These are phyloP conservation scores for Micronycteris hirsuta DNA, from an alignment of 2,113 vertebrate species.

Conservation along the genomic window DNA sequence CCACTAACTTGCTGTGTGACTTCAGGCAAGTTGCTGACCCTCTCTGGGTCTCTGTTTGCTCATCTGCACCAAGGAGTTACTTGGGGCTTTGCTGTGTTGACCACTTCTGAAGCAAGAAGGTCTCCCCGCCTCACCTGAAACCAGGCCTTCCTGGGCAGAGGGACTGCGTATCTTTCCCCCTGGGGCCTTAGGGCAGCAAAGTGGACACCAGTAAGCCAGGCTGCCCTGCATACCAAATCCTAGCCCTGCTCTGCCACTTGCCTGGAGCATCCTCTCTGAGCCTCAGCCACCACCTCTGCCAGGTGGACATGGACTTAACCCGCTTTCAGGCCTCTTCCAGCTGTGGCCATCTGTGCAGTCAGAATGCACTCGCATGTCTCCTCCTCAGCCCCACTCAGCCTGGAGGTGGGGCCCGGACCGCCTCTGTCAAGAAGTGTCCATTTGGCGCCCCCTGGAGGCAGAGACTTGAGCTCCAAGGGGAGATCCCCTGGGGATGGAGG, in stretches of 20 bases:
- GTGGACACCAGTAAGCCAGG: not conserved
- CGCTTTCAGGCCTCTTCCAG: not conserved
- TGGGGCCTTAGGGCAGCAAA: not conserved
- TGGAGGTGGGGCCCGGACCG: not conserved
- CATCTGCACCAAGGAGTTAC: not conserved
- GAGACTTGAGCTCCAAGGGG: not conserved
- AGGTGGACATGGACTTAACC: not conserved
- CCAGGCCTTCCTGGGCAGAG: not conserved
- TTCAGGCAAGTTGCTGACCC: not conserved
- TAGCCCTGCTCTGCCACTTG: not conserved
- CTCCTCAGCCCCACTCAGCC: not conserved
- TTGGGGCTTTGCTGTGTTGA: not conserved
- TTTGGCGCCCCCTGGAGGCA: constrained; percentile 65
- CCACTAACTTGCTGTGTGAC: not conserved
- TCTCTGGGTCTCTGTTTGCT: constrained; percentile 25
- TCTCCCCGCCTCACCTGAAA: not conserved
- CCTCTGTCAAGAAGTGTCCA: constrained; percentile 4
- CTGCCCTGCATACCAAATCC: not conserved
- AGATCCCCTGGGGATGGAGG: not conserved
- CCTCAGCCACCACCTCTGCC: not conserved
- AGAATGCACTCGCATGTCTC: not conserved
- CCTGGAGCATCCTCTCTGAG: not conserved
- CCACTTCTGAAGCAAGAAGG: not conserved
- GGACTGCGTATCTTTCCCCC: not conserved
- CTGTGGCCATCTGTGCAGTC: not conserved